Evolutionary conservation across 2,797 vertebrate genomes (phyloP), one percentile per base, ranked within the genome.

Genomic region (Silurus aristotelis): DNA sequence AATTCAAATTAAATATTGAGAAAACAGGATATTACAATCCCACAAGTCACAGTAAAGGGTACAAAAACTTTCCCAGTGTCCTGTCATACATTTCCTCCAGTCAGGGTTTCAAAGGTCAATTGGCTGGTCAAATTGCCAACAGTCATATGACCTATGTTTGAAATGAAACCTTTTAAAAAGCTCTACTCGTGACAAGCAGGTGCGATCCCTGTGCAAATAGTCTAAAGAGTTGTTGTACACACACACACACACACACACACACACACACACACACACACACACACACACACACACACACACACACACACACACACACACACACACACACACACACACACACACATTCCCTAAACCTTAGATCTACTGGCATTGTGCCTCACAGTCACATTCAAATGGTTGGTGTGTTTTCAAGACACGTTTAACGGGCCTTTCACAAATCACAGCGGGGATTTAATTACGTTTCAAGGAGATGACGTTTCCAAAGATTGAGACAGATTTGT

Each of bases 401-500:
- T 79, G 75, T 80, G 38, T 83, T 58, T 86, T 88, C 27, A 52
- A 75, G 79, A 85, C 75, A 89, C 80, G 60, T 86, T 43, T 90
- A 75, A 89, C 88, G 87, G 79, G 73, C 48, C 60, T 31, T 83
- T 72, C 68, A 86, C 81, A 83, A 80, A 83, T 86, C 85, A 80
- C 58, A 14, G 22, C 0, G 17, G 31, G 71, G 80, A 52, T 86
- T 89, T 27, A 87, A 86, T 60, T n/a, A 31, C 64, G 76, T 84
- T 84, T 87, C 84, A 81, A 84, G 80, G 84, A 56, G 70, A 80
- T 88, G 87, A 86, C 84, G 70, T 90, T 55, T 89, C 80, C 80
- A 87, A 80, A 77, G 80, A 90, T 86, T 89, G 87, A 86, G 87
- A 70, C 78, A n/a, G 55, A 85, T 85, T 77, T 85, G 83, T 87